Base-by-base conservation (phyloP, 2,888 invertebrate species). In the Alloplasta piceator region DNA sequence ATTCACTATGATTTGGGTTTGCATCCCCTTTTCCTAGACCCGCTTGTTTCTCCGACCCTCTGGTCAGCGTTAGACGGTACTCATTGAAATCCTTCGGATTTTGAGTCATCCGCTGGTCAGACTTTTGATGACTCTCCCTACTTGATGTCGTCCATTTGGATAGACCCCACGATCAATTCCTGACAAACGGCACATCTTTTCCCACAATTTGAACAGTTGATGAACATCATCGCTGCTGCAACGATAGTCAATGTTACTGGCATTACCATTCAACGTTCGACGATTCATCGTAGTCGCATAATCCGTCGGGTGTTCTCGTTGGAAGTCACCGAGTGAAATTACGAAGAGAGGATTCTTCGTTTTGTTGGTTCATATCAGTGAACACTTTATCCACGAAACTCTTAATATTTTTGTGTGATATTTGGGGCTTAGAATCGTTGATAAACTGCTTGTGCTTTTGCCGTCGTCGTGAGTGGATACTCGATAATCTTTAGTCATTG, bases 401-500 rank as follows among this genome's bases (percentile, higher is more conserved):
- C 26, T 26, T 26, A 3, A 26, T 43, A 26, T 38, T 39, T 41
- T 38, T 12, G 52, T 39, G 39, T 10, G 6, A 55, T 55, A 26
- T 26, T 26, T 26, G 26, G 26, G 26, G 26, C 26, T 26, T 3
- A 26, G 3, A 26, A 26, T 26, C 26, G 26, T 26, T 26, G 26
- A 26, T 6, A 14, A 14, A 12, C 16, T 5, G 14, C 12, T 14
- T 52, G 48, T 66, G 50, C 12, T 50, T 52, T 6, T 41, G n/a
- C 48, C 39, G 39, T 26, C 67, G n/a, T 12, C 26, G 66, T 60
- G 66, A 48, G 48, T 67, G 67, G n/a, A 71, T 50, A 38, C 12
- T 68, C 56, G 56, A 68, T 76, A n/a, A 58, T 56, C 70, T 41
- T 83, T 80, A 81, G 75, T 80, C 48, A 80, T 80, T 75, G 10